Evolutionary conservation across 35 echinoderm and acorn worm species (phyloP), one percentile per base, ranked within the genome.

Genomic region (Apostichopus parvimensis): DNA sequence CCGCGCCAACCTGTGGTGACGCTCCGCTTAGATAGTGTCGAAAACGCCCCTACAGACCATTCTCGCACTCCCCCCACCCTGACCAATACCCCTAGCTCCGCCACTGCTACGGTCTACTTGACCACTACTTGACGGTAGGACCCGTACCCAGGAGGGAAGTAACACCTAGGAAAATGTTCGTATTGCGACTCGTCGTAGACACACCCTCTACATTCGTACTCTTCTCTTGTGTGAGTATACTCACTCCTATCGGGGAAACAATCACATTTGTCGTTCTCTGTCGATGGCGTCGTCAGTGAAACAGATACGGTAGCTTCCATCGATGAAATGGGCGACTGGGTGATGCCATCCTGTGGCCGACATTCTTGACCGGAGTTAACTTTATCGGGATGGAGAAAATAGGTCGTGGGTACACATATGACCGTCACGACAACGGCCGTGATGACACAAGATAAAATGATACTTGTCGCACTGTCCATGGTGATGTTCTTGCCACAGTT

Each of bases 371-470:
- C 57, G 17, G 79, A 72, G 59, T 78, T 79, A 54, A 66, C 87
- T 57, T 95, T 77, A 57, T 90, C 90, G 3, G 94, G 94, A 61
- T 95, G 94, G 8, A 93, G 79, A 86, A 95, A 95, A 87, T 93
- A 93, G 7, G 94, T 95, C 4, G 25, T 82, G 6, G 79, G 79
- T 8, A 82, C 79, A 54, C 79, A 82, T 34, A 82, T 54, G 34
- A 82, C 14, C 4, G 79, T 82, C 8, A 82, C 79, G 2, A 82
- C 79, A 5, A 52, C 79, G 6, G 79, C 14, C 17, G 79, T 82
- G 9, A 82, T 52, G 5, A 57, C 52, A 34, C 79, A 82, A 54
- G 79, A 24, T 52, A 54, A 55, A 82, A 82, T 82, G 52, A 82
- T 54, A 53, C 6, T 5, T 17, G 9, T 54, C 54, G 79, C 12